phyloP scores from a whole-genome alignment of 2,797 vertebrate species.

The Melanotaenia boesemani region DNA sequence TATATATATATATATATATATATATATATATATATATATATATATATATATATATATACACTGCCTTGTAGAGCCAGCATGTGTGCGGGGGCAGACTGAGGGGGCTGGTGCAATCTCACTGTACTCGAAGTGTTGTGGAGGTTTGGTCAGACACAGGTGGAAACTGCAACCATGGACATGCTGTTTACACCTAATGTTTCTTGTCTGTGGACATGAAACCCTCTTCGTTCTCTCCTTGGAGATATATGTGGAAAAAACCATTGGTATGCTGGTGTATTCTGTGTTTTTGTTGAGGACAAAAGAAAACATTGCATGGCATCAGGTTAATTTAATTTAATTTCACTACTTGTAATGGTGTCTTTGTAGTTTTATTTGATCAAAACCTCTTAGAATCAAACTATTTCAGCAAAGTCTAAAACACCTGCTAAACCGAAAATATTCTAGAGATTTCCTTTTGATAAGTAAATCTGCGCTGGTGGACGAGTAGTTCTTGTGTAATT shows the following conservation, averaged over 20 bases:
- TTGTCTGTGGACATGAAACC: neutral
- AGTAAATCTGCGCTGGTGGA: too few species aligned
- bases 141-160: constrained; percentile 54
- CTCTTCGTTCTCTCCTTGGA: neutral
- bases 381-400: too few species aligned
- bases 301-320: too few species aligned
- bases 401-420: too few species aligned
- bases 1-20: too few species aligned
- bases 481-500: too few species aligned
- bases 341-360: too few species aligned
- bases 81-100: constrained; percentile 66
- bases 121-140: constrained; percentile 56
- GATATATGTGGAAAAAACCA: constrained; percentile 11
- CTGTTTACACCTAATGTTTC: constrained; percentile 23
- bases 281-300: neutral
- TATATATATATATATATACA: constrained; percentile 63
- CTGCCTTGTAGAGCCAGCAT: constrained; percentile 60
- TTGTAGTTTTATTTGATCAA: neutral
- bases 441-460: too few species aligned
- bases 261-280: neutral
- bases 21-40: too few species aligned
- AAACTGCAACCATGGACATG: constrained; percentile 33
- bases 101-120: constrained; percentile 65
- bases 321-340: too few species aligned
- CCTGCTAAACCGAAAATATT: too few species aligned